Evolutionary conservation across 2,797 vertebrate species (phyloP).

Genomic region (Enoplosus armatus): DNA sequence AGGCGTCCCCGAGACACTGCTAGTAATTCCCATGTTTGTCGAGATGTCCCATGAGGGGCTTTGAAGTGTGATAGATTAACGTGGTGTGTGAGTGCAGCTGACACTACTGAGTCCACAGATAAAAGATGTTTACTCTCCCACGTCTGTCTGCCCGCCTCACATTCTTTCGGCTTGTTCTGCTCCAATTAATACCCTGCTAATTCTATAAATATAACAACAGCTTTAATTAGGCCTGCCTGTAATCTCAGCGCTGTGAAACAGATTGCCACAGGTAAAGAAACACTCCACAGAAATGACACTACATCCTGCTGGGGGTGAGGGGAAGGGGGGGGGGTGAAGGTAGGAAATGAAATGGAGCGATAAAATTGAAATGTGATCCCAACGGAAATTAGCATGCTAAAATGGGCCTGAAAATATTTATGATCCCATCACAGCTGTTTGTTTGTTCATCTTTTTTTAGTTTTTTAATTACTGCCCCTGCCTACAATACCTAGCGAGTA

Average conservation of each 20-base stretch:
- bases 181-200: constrained; percentile 76
- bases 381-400: constrained; percentile 74
- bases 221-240: constrained; percentile 79
- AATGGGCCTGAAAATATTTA: constrained; percentile 72
- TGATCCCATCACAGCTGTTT: constrained; percentile 74
- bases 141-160: constrained; percentile 59
- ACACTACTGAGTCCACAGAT: constrained; percentile 61
- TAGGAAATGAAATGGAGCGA: constrained; percentile 73
- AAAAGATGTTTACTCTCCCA: constrained; percentile 70
- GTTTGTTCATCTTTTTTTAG: constrained; percentile 54
- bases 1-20: constrained; percentile 3
- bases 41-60: constrained; percentile 52
- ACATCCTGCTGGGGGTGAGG: constrained; percentile 34
- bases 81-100: constrained; percentile 59
- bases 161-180: constrained; percentile 67
- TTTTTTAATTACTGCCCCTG: constrained; percentile 56
- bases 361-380: constrained; percentile 79
- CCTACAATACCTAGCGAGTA: constrained; percentile 11
- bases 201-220: constrained; percentile 80
- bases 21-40: constrained; percentile 38
- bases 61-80: constrained; percentile 72
- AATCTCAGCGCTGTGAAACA: constrained; percentile 73
- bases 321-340: neutral
- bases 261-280: constrained; percentile 80
- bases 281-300: constrained; percentile 56